A percentile compares a stretch with the other conserved stretches of the same genome.
Conservation (phyloP, 2,113 vertebrate species). For the Phocoena phocoena region DNA sequence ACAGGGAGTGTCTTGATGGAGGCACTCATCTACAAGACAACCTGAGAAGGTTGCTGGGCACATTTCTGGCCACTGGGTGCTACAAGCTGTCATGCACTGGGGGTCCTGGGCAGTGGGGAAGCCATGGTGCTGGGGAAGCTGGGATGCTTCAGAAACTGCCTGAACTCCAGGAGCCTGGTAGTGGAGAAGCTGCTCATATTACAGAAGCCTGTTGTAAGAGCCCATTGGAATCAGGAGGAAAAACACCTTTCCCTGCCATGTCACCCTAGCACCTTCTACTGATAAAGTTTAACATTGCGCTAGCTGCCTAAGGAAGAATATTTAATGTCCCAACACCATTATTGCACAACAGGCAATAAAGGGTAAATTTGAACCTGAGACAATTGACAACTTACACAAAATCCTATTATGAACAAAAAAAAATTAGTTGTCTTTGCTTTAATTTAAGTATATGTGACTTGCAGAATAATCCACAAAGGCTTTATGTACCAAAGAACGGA, state of each 20-base stretch:
- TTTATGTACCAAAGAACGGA: neutral
- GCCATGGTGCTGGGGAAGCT: neutral
- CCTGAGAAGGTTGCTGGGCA: neutral
- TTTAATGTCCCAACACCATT: neutral
- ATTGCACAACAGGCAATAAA: neutral
- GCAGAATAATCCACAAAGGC: neutral
- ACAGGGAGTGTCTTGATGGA: neutral
- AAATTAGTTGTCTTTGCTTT: neutral
- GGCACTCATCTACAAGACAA: neutral
- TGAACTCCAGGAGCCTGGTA: neutral
- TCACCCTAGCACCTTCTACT: neutral
- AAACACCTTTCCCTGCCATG: neutral
- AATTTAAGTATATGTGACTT: neutral
- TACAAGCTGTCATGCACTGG: accelerated
- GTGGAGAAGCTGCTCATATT: neutral
- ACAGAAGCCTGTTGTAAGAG: neutral
- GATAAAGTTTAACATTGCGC: neutral
- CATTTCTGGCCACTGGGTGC: neutral
- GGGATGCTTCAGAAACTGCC: neutral
- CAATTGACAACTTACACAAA: neutral
- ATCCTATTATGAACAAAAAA: neutral
- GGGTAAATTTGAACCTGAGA: neutral
- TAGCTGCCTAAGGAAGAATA: neutral
- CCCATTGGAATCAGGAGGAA: neutral
- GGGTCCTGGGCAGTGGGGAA: neutral